A percentile compares a stretch with the other conserved stretches of the same genome.
Evolutionary conservation across 2,888 invertebrate species (phyloP).

Genomic region (Norana najaformis): DNA sequence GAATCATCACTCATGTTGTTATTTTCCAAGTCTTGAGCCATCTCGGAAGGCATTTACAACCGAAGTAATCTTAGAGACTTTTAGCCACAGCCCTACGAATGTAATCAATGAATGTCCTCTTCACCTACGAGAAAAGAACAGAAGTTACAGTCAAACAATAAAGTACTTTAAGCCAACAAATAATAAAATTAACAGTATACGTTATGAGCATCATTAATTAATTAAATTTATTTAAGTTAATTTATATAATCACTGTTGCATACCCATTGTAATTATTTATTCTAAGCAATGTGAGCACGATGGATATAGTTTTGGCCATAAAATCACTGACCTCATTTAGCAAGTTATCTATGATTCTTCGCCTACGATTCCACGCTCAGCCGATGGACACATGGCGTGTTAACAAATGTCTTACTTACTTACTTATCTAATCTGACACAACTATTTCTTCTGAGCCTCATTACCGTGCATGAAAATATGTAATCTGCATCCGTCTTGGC

Average conservation of each 20-base stretch:
- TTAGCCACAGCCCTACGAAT: too few species aligned
- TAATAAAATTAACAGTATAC: not conserved
- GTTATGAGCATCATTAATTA: too few species aligned
- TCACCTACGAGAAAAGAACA: not conserved
- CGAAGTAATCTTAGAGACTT: not conserved
- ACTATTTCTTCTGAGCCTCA: too few species aligned
- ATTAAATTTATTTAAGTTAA: too few species aligned
- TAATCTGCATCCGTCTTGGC: too few species aligned
- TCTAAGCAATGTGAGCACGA: not conserved
- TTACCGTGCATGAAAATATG: too few species aligned
- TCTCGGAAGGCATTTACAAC: not conserved
- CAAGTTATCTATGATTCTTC: too few species aligned
- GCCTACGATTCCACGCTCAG: too few species aligned
- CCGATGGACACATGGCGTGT: too few species aligned
- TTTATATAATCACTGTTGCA: too few species aligned
- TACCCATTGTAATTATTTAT: not conserved
- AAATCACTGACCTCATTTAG: not conserved
- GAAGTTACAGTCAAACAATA: not conserved
- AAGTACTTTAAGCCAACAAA: not conserved
- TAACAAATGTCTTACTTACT: too few species aligned
- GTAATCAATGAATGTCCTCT: not conserved
- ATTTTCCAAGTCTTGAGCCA: slow-evolving; percentile 13
- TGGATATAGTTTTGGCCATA: not conserved
- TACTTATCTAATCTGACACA: too few species aligned
- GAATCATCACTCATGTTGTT: slow-evolving; percentile 13